Evolutionary conservation across 2,113 vertebrate species (phyloP), one percentile per base, ranked within the genome.

Genomic region (Noctilio leporinus): DNA sequence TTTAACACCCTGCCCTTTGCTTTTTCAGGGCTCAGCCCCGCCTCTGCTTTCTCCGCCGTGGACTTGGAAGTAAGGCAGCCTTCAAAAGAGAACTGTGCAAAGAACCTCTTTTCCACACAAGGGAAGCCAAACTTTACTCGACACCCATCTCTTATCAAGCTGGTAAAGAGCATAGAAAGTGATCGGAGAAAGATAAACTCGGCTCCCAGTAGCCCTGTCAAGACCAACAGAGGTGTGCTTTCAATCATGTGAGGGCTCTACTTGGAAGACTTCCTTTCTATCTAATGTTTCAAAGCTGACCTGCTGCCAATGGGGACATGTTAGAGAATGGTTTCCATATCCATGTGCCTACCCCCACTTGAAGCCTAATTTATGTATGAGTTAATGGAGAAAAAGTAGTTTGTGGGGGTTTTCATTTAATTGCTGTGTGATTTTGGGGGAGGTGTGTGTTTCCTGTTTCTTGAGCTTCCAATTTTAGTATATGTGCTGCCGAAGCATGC

Each of bases 121-220:
- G 96, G 96, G 45, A 99, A 99, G 84, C 98, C 99, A 38, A 97
- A 97, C 96, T 99, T 99, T 90, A 99, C 99, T 28, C 98, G 99
- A 1, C 99, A 99, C 97, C 99, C 98, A 1, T 99, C 99, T 76
- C 98, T 99, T 19, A 99, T 99, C 69, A 99, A 99, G 93, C 96
- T 99, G 93, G 98, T 99, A 14, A 99, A 99, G 96, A 99, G 97
- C 92, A 99, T 99, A 82, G 99, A 99, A 95, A 99, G 98, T 0
- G 99, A 99, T 96, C 98, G 99, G 7, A 98, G 99, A 81, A 99
- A 99, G 98, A 99, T 99, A 92, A 99, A 97, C 75, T 99, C 99
- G 0, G 99, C 99, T 35, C 99, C 99, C 16, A 98, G 98, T 89
- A 99, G 99, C 62, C 99, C 99, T 1, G 77, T 98, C 78, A 99